Conservation (phyloP, 2,113 vertebrate species). For the Nothoprocta perdicaria region DNA sequence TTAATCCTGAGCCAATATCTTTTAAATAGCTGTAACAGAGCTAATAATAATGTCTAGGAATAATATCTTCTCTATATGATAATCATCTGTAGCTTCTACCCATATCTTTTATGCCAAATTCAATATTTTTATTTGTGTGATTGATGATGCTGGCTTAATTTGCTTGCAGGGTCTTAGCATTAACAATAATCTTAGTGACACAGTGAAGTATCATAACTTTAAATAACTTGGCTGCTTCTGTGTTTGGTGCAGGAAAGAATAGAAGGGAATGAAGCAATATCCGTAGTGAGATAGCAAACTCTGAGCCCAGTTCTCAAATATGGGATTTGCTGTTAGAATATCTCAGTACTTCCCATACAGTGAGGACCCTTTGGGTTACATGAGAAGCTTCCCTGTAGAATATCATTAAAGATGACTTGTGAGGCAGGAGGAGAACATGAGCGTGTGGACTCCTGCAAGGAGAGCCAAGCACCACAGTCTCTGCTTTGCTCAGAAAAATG, state of each 20-base stretch:
- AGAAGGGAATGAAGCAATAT: not conserved
- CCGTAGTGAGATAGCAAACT: accelerated
- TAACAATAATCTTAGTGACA: not conserved
- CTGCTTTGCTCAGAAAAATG: not conserved
- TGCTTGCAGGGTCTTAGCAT: not conserved
- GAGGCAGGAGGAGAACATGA: not conserved
- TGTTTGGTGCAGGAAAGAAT: not conserved
- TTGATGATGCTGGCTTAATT: not conserved
- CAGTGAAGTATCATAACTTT: not conserved
- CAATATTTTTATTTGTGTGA: not conserved
- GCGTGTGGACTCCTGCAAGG: not conserved
- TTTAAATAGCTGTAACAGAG: not conserved
- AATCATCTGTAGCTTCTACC: not conserved
- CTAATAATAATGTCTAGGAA: not conserved
- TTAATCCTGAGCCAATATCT: not conserved
- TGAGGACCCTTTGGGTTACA: not conserved
- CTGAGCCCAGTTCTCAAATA: slow-evolving; percentile 12
- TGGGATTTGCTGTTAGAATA: not conserved
- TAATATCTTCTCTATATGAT: not conserved
- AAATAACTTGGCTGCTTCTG: not conserved
- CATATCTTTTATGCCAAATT: not conserved
- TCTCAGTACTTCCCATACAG: not conserved
- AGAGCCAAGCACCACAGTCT: not conserved
- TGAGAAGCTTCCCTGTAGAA: not conserved
- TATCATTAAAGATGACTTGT: not conserved